phyloP scores from a whole-genome alignment of 2,113 vertebrate species.

The Dicrurus megarhynchus region DNA sequence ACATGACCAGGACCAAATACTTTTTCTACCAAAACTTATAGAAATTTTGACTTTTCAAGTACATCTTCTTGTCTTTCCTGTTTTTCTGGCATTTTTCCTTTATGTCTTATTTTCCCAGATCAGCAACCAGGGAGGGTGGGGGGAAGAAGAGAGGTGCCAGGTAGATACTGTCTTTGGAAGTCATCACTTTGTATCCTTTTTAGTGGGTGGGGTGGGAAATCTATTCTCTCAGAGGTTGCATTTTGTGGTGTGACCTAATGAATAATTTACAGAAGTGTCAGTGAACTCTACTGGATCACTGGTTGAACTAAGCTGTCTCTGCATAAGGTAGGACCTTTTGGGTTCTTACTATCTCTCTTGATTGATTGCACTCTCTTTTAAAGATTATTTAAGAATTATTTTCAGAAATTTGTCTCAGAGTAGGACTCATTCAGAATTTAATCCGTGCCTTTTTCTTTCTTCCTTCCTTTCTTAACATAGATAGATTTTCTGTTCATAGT shows the following conservation, averaged over 20 bases:
- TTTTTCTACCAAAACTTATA: neutral
- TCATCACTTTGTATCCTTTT: neutral
- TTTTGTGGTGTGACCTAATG: neutral
- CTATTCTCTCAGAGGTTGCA: neutral
- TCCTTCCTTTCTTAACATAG: neutral
- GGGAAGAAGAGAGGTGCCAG: neutral
- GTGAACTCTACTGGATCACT: neutral
- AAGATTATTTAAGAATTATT: neutral
- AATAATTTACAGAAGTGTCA: neutral
- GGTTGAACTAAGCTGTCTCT: neutral
- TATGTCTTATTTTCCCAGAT: neutral
- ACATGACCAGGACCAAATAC: neutral
- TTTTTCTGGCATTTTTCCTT: neutral
- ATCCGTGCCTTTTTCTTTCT: neutral
- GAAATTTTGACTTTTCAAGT: neutral
- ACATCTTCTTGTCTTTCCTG: neutral
- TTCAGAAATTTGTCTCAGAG: neutral
- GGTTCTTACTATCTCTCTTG: neutral
- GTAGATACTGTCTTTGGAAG: neutral
- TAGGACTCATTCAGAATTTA: neutral
- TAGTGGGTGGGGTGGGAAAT: neutral
- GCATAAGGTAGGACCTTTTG: neutral
- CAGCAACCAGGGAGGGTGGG: neutral
- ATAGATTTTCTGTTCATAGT: neutral
- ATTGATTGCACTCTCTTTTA: neutral